These are phyloP conservation scores for Eulacestoma nigropectus DNA, from an alignment of 2,113 vertebrate species.

Conservation along the genomic window DNA sequence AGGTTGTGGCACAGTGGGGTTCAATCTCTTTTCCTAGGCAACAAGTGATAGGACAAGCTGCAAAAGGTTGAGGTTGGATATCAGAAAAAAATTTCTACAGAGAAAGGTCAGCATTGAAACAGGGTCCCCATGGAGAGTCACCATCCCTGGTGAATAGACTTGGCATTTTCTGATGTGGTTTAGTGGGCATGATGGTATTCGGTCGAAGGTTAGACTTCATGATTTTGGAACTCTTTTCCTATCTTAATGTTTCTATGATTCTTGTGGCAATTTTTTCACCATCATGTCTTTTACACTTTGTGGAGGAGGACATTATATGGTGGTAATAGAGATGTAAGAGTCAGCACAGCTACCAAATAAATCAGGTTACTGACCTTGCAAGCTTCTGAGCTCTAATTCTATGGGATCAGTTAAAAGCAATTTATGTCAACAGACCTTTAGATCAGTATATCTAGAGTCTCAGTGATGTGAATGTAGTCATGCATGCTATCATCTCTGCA, in stretches of 20 bases:
- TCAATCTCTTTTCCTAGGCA: neutral
- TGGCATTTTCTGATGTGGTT: neutral
- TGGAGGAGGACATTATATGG: neutral
- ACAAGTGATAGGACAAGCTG: neutral
- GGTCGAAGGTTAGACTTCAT: neutral
- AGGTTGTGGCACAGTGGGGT: too few relatives aligned
- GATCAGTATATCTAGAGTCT: neutral
- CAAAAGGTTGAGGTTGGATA: neutral
- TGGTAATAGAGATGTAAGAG: neutral
- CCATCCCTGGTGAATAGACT: neutral
- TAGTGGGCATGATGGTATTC: neutral
- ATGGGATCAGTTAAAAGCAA: neutral
- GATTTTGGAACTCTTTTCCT: neutral
- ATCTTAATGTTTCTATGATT: neutral
- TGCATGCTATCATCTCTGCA: accelerated
- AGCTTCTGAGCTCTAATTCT: neutral
- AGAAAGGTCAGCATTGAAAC: neutral
- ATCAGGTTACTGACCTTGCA: neutral
- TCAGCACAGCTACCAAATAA: neutral
- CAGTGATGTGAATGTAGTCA: neutral
- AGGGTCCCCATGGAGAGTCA: neutral
- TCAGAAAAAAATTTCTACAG: neutral
- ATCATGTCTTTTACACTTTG: accelerated
- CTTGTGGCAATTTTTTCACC: neutral
- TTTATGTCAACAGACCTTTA: neutral